These are phyloP conservation scores for Arrhopalites spinosus DNA, from an alignment of 2,888 invertebrate species.

Conservation along the genomic window DNA sequence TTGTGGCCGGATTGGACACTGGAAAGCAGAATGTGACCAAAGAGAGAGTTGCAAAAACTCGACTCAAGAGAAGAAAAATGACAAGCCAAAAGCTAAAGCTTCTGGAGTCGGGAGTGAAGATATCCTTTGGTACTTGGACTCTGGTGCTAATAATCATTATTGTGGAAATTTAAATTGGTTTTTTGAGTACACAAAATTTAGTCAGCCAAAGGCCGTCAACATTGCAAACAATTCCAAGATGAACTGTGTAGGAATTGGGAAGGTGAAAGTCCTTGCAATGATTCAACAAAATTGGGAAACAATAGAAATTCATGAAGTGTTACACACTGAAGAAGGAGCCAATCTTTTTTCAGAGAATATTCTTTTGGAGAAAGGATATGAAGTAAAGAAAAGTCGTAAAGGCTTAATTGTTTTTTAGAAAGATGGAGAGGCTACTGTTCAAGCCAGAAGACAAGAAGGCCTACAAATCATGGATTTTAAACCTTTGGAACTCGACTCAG, in stretches of 20 bases:
- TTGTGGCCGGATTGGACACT: constrained; percentile 42
- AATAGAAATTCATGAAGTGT: not conserved
- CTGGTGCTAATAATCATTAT: not conserved
- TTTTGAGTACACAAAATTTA: not conserved
- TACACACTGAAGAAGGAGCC: constrained; percentile 18
- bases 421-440: no score
- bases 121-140: constrained; percentile 1
- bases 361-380: constrained; percentile 11
- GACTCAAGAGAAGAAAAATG: not conserved
- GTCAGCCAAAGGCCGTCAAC: not conserved
- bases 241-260: not conserved
- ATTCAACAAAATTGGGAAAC: constrained; percentile 1
- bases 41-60: not conserved
- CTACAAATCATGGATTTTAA: no score
- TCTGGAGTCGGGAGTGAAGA: not conserved
- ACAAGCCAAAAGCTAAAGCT: not conserved
- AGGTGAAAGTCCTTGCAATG: not conserved
- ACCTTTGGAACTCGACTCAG: no score
- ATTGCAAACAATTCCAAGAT: not conserved
- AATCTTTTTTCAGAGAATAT: constrained; percentile 31
- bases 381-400: not conserved
- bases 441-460: no score
- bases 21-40: constrained; percentile 30
- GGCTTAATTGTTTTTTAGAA: no score
- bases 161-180: constrained; percentile 4